phyloP scores from a whole-genome alignment of 2,113 vertebrate genomes.

The Paraplagusia blochii region DNA sequence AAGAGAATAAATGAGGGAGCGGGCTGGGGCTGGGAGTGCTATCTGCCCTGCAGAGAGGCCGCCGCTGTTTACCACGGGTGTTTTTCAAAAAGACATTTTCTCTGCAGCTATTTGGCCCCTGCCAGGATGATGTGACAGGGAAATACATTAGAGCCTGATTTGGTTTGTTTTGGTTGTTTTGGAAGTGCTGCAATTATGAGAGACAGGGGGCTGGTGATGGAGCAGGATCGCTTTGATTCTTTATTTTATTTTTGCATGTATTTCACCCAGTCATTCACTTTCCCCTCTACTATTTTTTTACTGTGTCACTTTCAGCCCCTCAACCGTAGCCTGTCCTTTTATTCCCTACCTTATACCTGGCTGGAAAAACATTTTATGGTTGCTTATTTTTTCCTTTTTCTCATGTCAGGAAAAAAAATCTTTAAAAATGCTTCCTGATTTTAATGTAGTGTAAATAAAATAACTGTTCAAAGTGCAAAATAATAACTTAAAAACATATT shows the following conservation, averaged over 20 bases:
- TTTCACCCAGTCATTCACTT: conserved; percentile 3
- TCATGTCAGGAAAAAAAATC: not conserved
- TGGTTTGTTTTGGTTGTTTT: conserved; percentile 67
- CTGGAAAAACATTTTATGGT: not conserved
- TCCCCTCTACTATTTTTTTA: conserved; percentile 7
- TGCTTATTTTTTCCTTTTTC: not conserved
- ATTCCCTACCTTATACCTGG: not conserved
- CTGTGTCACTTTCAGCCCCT: not conserved
- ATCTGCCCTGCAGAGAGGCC: conserved; percentile 59
- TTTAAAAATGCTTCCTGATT: not conserved
- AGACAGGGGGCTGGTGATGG: conserved; percentile 49
- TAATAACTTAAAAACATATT: too few relatives aligned
- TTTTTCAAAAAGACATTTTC: conserved; percentile 66
- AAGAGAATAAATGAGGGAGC: conserved; percentile 40
- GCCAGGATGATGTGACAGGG: conserved; percentile 57
- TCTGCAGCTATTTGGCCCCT: conserved; percentile 66
- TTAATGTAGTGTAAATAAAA: too few relatives aligned
- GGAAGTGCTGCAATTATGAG: conserved; percentile 61
- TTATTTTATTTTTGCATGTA: conserved; percentile 7
- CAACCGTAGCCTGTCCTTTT: not conserved
- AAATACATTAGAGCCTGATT: conserved; percentile 64
- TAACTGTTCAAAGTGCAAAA: too few relatives aligned
- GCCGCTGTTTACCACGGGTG: conserved; percentile 56
- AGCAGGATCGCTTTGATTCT: conserved; percentile 27
- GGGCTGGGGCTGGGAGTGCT: conserved; percentile 36